Conservation (phyloP, 2,888 invertebrate species). For the Agrochola litura region DNA sequence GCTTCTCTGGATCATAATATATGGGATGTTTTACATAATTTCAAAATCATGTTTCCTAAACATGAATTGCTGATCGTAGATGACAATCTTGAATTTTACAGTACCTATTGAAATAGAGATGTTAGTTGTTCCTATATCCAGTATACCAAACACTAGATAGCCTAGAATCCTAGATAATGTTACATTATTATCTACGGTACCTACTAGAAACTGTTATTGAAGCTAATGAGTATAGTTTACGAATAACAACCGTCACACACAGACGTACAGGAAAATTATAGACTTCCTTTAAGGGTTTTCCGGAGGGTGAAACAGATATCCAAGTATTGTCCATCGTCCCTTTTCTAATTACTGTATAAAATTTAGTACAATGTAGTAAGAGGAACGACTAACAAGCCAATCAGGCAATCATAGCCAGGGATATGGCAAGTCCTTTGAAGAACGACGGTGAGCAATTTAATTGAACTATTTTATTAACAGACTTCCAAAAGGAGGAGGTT, state of each 20-base stretch:
- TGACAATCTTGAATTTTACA: not conserved
- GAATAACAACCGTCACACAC: not conserved
- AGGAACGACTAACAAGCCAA: not conserved
- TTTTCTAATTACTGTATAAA: constrained; percentile 3
- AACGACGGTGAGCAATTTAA: not conserved
- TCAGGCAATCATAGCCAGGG: not conserved
- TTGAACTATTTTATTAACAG: constrained; percentile 8
- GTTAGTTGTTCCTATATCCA: not conserved
- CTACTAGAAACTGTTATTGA: constrained; percentile 5
- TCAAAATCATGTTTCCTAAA: not conserved
- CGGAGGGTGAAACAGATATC: constrained; percentile 14
- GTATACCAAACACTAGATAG: not conserved
- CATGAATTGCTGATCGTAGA: not conserved
- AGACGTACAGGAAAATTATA: constrained; percentile 17
- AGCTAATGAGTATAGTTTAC: not conserved
- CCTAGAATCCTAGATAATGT: constrained; percentile 29
- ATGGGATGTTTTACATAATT: not conserved
- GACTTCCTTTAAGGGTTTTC: constrained; percentile 25
- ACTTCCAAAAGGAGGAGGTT: no score
- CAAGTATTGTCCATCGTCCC: not conserved
- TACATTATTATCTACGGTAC: constrained; percentile 10
- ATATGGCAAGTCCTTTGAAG: not conserved
- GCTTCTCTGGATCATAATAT: not conserved
- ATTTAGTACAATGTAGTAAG: not conserved
- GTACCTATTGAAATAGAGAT: not conserved